Conservation (phyloP, 2,888 invertebrate genomes). For the Scaptodrosophila latifasciaeformis region DNA sequence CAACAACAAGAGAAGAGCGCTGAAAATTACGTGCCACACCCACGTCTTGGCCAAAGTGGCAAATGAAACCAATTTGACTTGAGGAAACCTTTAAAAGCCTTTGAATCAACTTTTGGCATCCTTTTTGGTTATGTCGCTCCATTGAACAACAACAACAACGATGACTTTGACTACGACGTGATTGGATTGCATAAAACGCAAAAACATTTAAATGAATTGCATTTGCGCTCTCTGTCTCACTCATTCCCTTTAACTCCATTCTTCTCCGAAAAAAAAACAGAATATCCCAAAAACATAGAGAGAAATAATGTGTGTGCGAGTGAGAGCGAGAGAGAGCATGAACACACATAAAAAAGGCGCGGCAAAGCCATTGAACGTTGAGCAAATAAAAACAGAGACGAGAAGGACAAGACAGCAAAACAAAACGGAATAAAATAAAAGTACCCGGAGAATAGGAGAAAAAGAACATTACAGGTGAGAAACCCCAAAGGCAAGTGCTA, state of each 20-base stretch:
- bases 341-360: constrained; percentile 36
- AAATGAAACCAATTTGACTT: constrained; percentile 28
- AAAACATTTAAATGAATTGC: constrained; percentile 55
- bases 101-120: background rate
- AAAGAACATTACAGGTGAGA: constrained; percentile 25
- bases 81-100: too few species aligned
- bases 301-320: too few species aligned
- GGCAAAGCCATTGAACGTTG: constrained; percentile 23
- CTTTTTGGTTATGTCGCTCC: background rate
- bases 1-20: too few species aligned
- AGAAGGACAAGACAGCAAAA: constrained; percentile 7
- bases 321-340: background rate
- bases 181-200: constrained; percentile 46
- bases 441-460: constrained; percentile 35
- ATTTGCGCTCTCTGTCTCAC: constrained; percentile 24
- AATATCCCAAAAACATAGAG: too few species aligned
- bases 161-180: constrained; percentile 39
- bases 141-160: background rate
- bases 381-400: constrained; percentile 16
- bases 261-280: too few species aligned
- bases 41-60: constrained; percentile 3
- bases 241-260: too few species aligned
- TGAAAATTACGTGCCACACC: constrained; percentile 8
- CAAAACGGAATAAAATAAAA: constrained; percentile 15
- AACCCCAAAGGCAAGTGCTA: constrained; percentile 35